Conservation (phyloP, 2,113 vertebrate species). For the Phalacrocorax brasilianus region DNA sequence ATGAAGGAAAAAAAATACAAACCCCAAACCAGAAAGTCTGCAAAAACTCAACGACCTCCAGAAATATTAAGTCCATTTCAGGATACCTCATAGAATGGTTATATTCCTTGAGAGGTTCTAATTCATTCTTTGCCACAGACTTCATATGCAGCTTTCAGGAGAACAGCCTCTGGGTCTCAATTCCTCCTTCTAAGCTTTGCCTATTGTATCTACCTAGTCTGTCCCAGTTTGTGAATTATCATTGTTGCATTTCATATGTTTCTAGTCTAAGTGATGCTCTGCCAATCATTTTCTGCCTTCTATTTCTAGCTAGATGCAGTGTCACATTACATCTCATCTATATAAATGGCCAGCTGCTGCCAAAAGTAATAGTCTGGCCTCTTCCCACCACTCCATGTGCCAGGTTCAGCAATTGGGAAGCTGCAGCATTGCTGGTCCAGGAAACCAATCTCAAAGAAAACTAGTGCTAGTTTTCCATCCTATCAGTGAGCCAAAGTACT, state of each 20-base stretch:
- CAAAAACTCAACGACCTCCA: background rate
- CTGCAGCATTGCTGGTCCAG: background rate
- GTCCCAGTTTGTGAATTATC: background rate
- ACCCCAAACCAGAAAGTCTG: background rate
- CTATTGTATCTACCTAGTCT: background rate
- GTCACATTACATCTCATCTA: background rate
- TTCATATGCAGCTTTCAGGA: background rate
- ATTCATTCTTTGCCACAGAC: background rate
- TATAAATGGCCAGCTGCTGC: background rate
- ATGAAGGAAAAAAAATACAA: background rate
- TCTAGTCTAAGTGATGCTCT: background rate
- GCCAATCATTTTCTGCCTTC: background rate
- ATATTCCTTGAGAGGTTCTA: background rate
- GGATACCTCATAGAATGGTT: background rate
- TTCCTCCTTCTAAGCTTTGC: background rate
- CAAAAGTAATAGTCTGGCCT: background rate
- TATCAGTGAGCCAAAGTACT: background rate
- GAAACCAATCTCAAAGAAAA: background rate
- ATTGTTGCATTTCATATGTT: fast-evolving
- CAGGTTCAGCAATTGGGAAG: background rate
- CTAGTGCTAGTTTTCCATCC: background rate
- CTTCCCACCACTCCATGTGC: background rate
- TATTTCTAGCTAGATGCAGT: background rate
- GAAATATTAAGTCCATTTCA: background rate
- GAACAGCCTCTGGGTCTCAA: background rate